phyloP scores from a whole-genome alignment of 2,797 vertebrate genomes.

The Calcarius lapponicus region DNA sequence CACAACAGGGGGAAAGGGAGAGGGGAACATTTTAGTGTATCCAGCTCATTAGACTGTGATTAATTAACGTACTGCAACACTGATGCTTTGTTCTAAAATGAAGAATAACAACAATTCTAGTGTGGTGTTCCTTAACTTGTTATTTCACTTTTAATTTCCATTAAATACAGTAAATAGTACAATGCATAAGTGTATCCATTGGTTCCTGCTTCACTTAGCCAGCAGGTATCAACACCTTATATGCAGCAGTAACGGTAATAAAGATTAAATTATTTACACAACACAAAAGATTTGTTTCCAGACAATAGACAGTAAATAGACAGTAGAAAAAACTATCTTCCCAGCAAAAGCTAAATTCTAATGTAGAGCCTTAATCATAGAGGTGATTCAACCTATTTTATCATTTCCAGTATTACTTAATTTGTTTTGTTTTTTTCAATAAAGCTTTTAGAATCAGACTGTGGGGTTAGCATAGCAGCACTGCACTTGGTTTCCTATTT shows the following conservation, averaged over 20 bases:
- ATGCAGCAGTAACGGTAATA: constrained; percentile 36
- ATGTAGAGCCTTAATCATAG: not conserved
- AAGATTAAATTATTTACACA: constrained; percentile 54
- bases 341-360: constrained; percentile 6
- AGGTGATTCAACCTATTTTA: constrained; percentile 53
- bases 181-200: not conserved
- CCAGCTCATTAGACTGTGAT: not conserved
- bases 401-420: constrained; percentile 54
- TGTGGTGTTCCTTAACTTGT: constrained; percentile 46
- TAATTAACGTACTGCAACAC: constrained; percentile 12
- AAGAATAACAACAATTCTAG: not conserved
- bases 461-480: not conserved
- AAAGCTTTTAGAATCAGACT: constrained; percentile 38
- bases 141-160: constrained; percentile 69
- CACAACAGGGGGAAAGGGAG: not conserved
- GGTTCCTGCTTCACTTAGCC: not conserved
- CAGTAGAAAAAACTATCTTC: not conserved
- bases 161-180: constrained; percentile 53
- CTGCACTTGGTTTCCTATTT: not conserved
- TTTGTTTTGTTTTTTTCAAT: constrained; percentile 59
- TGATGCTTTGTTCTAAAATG: constrained; percentile 27
- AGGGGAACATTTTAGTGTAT: not conserved
- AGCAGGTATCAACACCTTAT: constrained; percentile 21
- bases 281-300: constrained; percentile 34
- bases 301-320: not conserved